Evolutionary conservation across 2,797 vertebrate genomes (phyloP).

Genomic region (Danio albolineatus): DNA sequence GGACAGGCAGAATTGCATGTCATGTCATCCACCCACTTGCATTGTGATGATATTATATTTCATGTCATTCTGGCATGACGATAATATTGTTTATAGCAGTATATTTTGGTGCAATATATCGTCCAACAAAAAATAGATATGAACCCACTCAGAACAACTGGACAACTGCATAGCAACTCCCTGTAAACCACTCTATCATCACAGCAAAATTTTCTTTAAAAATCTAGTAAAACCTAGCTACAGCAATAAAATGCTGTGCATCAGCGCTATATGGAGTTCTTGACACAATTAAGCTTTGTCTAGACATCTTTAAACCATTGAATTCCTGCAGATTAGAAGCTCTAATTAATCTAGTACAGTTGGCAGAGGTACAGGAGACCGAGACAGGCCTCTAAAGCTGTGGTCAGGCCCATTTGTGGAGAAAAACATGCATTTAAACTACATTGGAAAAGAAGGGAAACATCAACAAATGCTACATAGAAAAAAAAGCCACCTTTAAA

Average conservation of each 20-base stretch:
- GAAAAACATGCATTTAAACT: conserved; percentile 58
- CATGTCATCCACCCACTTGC: no score
- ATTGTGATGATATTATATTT: no score
- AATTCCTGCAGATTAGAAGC: conserved; percentile 63
- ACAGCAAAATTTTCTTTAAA: conserved; percentile 4
- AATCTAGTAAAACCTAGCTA: conserved; percentile 13
- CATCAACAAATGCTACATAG: conserved; percentile 51
- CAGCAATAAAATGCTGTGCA: not conserved
- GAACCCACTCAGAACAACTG: not conserved
- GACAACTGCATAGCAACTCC: not conserved
- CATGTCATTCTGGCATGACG: no score
- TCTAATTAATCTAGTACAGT: conserved; percentile 60
- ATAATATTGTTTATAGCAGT: no score
- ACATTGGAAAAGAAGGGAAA: conserved; percentile 49
- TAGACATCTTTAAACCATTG: conserved; percentile 63
- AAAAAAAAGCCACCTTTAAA: conserved; percentile 32
- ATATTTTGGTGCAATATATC: no score
- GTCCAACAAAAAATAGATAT: no score
- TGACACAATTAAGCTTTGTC: conserved; percentile 65
- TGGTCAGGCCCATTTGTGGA: conserved; percentile 43
- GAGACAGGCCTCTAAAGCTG: conserved; percentile 47
- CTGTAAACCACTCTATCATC: not conserved
- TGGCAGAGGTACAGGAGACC: conserved; percentile 54
- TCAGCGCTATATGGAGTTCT: conserved; percentile 20
- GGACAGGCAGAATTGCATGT: no score